A percentile compares a stretch with the other conserved stretches of the same genome.
Evolutionary conservation across 2,888 invertebrate species (phyloP).

Genomic region (Galerucella calmariensis): DNA sequence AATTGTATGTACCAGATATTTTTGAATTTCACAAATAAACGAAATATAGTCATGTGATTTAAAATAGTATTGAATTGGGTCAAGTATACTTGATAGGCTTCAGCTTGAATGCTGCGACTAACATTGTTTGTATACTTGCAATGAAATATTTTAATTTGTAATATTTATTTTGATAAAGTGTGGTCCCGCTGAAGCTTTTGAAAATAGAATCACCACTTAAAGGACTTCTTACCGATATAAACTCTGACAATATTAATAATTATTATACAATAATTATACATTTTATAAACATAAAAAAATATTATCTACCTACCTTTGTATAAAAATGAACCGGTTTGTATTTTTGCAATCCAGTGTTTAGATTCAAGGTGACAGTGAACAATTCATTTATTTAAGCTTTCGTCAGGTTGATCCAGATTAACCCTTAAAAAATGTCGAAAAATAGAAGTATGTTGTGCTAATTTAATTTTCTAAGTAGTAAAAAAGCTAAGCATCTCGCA

Average conservation of each 20-base stretch:
- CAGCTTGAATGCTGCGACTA: too few relatives aligned
- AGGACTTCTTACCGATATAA: background rate
- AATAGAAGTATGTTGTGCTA: background rate
- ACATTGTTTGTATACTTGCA: too few relatives aligned
- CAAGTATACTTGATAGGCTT: too few relatives aligned
- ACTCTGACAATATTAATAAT: background rate
- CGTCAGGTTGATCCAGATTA: background rate
- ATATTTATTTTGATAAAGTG: too few relatives aligned
- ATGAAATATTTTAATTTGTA: too few relatives aligned
- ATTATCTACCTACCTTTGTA: background rate
- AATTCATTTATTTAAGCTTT: background rate
- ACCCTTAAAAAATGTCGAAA: constrained; percentile 9
- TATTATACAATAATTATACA: background rate
- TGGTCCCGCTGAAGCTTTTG: too few relatives aligned
- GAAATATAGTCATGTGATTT: too few relatives aligned
- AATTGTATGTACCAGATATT: too few relatives aligned
- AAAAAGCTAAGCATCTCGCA: constrained; percentile 8
- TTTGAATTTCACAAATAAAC: too few relatives aligned
- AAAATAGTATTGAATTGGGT: too few relatives aligned
- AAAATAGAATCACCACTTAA: too few relatives aligned
- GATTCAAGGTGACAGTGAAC: background rate
- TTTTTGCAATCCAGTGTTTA: background rate
- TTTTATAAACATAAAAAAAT: background rate
- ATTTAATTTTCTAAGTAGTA: background rate
- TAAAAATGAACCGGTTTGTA: background rate